Evolutionary conservation across 1,140 invertebrate genomes (phyloP), one percentile per base, ranked within the genome.

Genomic region (Drosophila pectinifera): DNA sequence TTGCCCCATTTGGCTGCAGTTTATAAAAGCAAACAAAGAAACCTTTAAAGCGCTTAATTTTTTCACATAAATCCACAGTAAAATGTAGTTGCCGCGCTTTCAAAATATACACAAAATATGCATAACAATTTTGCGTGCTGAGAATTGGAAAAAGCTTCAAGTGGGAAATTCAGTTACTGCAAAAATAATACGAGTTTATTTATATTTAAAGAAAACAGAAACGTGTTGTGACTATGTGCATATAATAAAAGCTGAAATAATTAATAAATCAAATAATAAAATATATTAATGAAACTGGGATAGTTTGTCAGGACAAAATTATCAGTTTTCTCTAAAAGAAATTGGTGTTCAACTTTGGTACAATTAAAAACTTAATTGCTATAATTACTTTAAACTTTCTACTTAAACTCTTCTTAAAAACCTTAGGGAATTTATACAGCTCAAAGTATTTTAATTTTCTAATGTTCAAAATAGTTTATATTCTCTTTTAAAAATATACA

Each of bases 1-100:
- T 10, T 26, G 16, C 7, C 34, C 5, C 22, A 26, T 49, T 22
- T 38, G 13, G 18, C 64, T 43, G 39, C 24, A 36, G 39, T 36
- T 38, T 56, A 65, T 67, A 39, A 31, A 69, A 45, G 36, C 24
- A 54, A 68, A 39, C 24, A 56, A 46, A 69, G 28, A 2, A n/a
- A 4, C 10, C 8, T 13, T 68, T n/a, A 6, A 34, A 48, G 43
- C 45, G 34, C 28, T 59, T 18, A 36, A 49, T 36, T 54, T 1
- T 4, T n/a, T 14, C 4, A 36, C 10, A 67, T 36, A 54, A 45
- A 67, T 22, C 7, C 7, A 28, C 10, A 14, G n/a, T 5, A 10
- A 26, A 70, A 46, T 24, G 13, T 38, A 26, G 6, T 43, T 53
- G 10, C 10, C 5, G 16, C n/a, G 16, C 2, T 36, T 68, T 36